Evolutionary conservation across 1,140 invertebrate species (phyloP), one percentile per base, ranked within the genome.

Genomic region (Papilio polyxenes): DNA sequence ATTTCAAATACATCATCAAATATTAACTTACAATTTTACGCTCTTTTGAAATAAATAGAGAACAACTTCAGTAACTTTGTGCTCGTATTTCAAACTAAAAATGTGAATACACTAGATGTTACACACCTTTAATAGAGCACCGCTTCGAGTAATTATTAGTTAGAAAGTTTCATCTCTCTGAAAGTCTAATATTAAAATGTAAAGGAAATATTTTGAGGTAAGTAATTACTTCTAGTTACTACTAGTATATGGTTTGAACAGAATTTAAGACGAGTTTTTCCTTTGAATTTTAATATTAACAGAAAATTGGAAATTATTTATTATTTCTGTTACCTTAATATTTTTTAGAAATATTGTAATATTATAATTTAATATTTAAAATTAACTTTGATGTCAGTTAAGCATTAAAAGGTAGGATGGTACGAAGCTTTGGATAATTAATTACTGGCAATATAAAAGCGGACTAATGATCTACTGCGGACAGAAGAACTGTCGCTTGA

Each of bases 41-140:
- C 37, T 17, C 31, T 37, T 37, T 72, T 31, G 17, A 72, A 37
- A 15, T 72, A 72, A 72, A 72, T 17, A 72, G 8, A 59, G 56
- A 31, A 65, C 62, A 11, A 31, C 13, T 72, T 40, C 11, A 17
- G 13, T 65, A 31, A 65, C 62, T 65, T 20, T 65, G 31, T 13
- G 23, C 23, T 37, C 65, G 31, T 37, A 10, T 72, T 72, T 72
- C 65, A 37, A 40, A 72, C 31, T 5, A 62, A 8, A 72, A 37
- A 72, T 72, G 23, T 72, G 65, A 72, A 72, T 40, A 72, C 65
- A 72, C 65, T 37, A 37, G 31, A 72, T 37, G 65, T 72, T 72
- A 37, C 13, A 72, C 31, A 40, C 15, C 15, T 72, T 72, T 72
- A 17, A 40, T 7, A 2, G 11, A 37, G 31, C 23, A 40, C 15